Evolutionary conservation across 2,888 invertebrate genomes (phyloP).

Genomic region (Harpalus rufipes): DNA sequence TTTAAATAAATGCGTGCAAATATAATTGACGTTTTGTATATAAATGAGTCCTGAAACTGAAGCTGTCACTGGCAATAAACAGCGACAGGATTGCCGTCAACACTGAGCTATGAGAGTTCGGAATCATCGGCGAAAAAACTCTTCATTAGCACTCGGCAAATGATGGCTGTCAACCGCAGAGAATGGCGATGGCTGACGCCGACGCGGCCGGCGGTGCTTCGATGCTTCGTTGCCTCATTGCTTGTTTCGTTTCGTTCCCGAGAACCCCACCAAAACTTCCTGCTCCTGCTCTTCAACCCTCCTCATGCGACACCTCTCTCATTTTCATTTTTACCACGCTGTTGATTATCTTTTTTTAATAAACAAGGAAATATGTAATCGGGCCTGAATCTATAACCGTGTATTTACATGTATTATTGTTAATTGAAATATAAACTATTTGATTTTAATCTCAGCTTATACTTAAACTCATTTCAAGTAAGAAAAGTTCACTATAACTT

Average conservation of each 20-base stretch:
- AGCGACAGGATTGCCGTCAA: conserved; percentile 70
- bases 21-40: conserved; percentile 77
- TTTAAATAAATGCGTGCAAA: conserved; percentile 68
- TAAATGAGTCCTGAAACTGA: conserved; percentile 75
- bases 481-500: too few species aligned
- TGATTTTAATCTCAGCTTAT: too few species aligned
- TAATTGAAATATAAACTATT: too few species aligned
- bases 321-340: conserved; percentile 44
- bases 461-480: too few species aligned
- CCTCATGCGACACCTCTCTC: conserved; percentile 1
- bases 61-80: conserved; percentile 76
- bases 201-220: conserved; percentile 17
- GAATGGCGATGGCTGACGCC: conserved; percentile 40
- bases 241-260: conserved; percentile 22
- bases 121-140: conserved; percentile 76
- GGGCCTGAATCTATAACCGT: too few species aligned
- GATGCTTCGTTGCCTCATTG: neutral
- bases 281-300: neutral
- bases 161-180: conserved; percentile 75
- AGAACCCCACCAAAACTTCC: neutral
- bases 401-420: too few species aligned
- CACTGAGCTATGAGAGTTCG: conserved; percentile 76
- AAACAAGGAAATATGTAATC: neutral
- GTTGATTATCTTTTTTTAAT: conserved; percentile 39
- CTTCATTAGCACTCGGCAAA: conserved; percentile 78